phyloP scores from a whole-genome alignment of 2,113 vertebrate species.

The Petrocephalus microphthalmus region DNA sequence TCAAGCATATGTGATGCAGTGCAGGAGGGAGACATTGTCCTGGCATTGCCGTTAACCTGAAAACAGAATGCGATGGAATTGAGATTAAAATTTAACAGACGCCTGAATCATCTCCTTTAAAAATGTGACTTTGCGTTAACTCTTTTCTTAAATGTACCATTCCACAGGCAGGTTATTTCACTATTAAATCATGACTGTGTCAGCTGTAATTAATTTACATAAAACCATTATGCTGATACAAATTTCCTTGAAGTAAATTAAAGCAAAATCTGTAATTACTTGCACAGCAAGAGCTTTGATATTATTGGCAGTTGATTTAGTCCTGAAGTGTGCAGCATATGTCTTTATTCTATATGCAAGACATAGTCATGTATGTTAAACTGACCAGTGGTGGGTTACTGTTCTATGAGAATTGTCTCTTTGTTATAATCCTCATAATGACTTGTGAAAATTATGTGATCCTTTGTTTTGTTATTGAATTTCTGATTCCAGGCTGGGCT shows the following conservation, averaged over 20 bases:
- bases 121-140: background rate
- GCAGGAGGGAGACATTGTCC: no score
- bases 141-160: background rate
- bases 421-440: background rate
- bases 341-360: background rate
- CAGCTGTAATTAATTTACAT: conserved; percentile 19
- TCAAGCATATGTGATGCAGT: no score
- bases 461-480: background rate
- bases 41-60: background rate
- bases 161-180: background rate
- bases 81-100: background rate
- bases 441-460: background rate
- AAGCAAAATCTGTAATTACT: conserved; percentile 16
- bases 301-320: background rate
- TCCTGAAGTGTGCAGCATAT: background rate
- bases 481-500: background rate
- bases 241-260: conserved; percentile 4
- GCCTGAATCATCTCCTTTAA: background rate
- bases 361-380: background rate
- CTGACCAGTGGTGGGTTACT: background rate
- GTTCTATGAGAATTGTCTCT: background rate
- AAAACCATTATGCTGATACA: conserved; percentile 14
- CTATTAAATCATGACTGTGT: background rate
- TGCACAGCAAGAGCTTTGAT: background rate
- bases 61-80: background rate